Base-by-base conservation (phyloP, 35 echinoderm and acorn worm species). In the Heliocidaris tuberculata region DNA sequence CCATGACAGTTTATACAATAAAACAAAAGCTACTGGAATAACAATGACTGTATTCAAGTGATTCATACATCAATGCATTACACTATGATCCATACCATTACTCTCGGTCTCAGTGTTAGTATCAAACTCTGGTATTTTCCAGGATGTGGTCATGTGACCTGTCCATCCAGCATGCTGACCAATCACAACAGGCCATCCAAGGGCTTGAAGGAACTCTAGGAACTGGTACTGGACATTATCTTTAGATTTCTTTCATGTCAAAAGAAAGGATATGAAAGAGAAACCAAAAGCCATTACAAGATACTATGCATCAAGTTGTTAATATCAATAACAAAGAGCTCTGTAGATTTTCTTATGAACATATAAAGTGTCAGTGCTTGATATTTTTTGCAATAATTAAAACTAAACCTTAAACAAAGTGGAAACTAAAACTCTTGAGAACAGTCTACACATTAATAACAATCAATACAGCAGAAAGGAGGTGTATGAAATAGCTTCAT, bases 171-270 rank as follows among this genome's bases (percentile, higher is more conserved):
- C 95, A 91, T 99, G 98, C 48, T 96, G 93, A 50, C 94, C 93
- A 90, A 99, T 96, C 88, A 94, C 94, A 32, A 99, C 98, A 9
- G 98, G 97, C 98, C 98, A 99, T 16, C 98, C 98, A n/a, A 99
- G 90, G 50, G 95, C 95, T 50, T 97, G 96, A 0, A 99, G 88
- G 52, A 99, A 99, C 94, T 99, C 98, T 27, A 99, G 32, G 95
- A 99, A 99, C 50, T 97, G 94, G 47, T 88, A 85, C 32, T 97
- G 94, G 1, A 99, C 97, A 71, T 95, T 95, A 70, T 94, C 85
- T 85, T 93, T 95, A 85, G 92, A 92, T 59, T 95, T 98, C 97
- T 98, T 93, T 90, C 17, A 87, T 42, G 32, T n/a, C 9, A 42
- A 30, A 87, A 89, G 15, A 16, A 85, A 19, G n/a, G 87, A 89